phyloP scores from a whole-genome alignment of 2,888 invertebrate species.

The Serrognathus titanus region DNA sequence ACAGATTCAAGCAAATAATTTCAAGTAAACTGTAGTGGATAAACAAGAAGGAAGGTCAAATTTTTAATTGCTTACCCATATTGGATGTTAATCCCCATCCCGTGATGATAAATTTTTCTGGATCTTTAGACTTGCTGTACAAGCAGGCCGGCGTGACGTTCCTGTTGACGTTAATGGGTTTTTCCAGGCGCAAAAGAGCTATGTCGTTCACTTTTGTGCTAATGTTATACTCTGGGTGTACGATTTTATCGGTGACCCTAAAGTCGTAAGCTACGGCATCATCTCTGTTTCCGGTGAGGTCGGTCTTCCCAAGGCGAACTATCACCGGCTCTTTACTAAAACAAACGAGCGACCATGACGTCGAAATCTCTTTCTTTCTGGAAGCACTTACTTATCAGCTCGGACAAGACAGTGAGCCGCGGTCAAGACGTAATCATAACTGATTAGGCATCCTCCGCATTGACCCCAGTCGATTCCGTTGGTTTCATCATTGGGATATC shows the following conservation, averaged over 20 bases:
- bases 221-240: constrained; percentile 43
- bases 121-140: constrained; percentile 38
- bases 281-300: constrained; percentile 30
- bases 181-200: constrained; percentile 44
- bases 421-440: constrained; percentile 52
- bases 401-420: constrained; percentile 55
- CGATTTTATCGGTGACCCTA: constrained; percentile 33
- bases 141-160: constrained; percentile 52
- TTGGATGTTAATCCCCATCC: constrained; percentile 48
- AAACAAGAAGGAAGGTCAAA: no score
- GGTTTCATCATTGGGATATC: constrained; percentile 32
- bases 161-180: constrained; percentile 31
- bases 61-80: constrained; percentile 7
- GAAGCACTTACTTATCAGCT: background rate
- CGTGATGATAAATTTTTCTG: constrained; percentile 36
- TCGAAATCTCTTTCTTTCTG: background rate
- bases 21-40: no score
- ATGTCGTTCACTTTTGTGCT: constrained; percentile 45
- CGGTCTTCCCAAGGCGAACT: constrained; percentile 39
- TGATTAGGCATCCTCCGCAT: constrained; percentile 57
- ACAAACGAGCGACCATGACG: background rate
- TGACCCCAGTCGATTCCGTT: constrained; percentile 24
- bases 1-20: no score
- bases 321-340: background rate
- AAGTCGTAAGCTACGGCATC: constrained; percentile 33